Conservation (phyloP, 1,140 invertebrate species). For the Orius insidiosus region DNA sequence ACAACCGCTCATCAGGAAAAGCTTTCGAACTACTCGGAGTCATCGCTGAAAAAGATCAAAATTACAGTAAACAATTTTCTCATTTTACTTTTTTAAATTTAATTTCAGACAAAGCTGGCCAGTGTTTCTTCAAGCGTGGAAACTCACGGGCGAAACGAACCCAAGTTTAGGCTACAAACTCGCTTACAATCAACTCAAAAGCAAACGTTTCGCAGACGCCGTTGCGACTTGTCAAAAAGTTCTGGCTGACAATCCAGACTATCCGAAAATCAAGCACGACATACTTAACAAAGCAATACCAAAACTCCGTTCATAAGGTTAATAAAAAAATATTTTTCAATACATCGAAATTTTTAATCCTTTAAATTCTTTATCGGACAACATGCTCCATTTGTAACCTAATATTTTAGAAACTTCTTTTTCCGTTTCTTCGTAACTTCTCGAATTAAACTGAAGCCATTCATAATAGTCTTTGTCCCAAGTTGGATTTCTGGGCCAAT, state of each 20-base stretch:
- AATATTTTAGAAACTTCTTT: constrained; percentile 49
- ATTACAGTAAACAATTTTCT: constrained; percentile 37
- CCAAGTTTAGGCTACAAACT: constrained; percentile 79
- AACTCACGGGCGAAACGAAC: constrained; percentile 64
- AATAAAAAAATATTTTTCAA: not conserved
- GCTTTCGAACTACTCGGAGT: constrained; percentile 79
- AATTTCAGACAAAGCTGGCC: constrained; percentile 44
- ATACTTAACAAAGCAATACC: constrained; percentile 85
- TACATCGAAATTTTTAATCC: not conserved
- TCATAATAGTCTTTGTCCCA: constrained; percentile 47
- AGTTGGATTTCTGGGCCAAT: constrained; percentile 45
- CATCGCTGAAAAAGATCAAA: constrained; percentile 83
- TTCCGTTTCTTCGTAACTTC: constrained; percentile 44
- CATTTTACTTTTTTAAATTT: not conserved
- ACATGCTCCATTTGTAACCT: constrained; percentile 48
- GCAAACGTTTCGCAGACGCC: constrained; percentile 70
- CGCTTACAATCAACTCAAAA: constrained; percentile 81
- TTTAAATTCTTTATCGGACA: constrained; percentile 50
- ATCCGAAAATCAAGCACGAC: constrained; percentile 80
- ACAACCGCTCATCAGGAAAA: constrained; percentile 79
- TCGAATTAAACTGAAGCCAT: constrained; percentile 43
- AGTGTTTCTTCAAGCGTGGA: constrained; percentile 48
- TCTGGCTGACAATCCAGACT: constrained; percentile 64
- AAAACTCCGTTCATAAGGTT: constrained; percentile 47
- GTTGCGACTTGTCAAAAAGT: constrained; percentile 75